These are phyloP conservation scores for Callospermophilus lateralis DNA, from an alignment of 2,113 vertebrate genomes.

Conservation along the genomic window DNA sequence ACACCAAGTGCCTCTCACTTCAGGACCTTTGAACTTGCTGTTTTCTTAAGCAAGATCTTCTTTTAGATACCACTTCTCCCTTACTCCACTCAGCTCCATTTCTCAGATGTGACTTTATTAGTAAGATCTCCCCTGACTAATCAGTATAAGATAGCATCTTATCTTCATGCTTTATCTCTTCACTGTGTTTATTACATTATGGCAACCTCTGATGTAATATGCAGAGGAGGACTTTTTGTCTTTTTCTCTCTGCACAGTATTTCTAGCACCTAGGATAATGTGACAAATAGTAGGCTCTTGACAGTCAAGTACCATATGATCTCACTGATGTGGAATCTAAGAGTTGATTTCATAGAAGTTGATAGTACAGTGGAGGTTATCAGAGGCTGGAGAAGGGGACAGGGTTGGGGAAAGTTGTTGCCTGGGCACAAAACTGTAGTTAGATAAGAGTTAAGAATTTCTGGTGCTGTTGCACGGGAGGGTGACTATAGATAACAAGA, in stretches of 20 bases:
- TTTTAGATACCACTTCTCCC: not conserved
- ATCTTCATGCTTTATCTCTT: conserved; percentile 37
- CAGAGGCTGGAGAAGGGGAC: too few species aligned
- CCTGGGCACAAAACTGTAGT: not conserved
- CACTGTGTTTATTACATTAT: conserved; percentile 11
- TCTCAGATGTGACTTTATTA: not conserved
- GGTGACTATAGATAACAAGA: not conserved
- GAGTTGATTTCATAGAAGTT: not conserved
- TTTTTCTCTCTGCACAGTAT: not conserved
- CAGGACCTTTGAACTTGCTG: not conserved
- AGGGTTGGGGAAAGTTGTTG: not conserved
- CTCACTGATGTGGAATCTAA: not conserved
- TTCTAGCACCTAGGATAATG: not conserved
- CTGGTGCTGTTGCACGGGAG: not conserved
- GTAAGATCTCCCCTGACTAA: not conserved
- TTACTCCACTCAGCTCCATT: not conserved
- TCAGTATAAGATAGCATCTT: not conserved
- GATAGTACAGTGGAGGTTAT: not conserved
- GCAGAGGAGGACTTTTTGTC: not conserved
- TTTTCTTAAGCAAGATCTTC: not conserved
- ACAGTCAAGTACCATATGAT: not conserved
- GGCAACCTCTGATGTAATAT: not conserved
- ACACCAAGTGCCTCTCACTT: not conserved
- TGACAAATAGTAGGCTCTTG: not conserved
- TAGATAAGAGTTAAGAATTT: not conserved